phyloP scores from a whole-genome alignment of 2,797 vertebrate genomes.

The Coluber constrictor region DNA sequence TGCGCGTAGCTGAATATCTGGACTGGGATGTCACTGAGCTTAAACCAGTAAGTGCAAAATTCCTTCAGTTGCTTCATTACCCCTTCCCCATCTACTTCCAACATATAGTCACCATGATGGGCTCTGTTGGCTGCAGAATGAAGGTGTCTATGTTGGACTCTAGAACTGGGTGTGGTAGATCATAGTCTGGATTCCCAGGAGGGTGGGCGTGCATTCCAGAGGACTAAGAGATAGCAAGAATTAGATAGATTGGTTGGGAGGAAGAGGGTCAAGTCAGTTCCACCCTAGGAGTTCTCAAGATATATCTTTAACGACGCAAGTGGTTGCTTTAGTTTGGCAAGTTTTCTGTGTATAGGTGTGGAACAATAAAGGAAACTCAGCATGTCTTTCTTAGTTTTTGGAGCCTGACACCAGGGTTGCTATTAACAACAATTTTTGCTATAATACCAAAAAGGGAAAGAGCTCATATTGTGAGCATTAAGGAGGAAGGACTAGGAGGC shows the following conservation, averaged over 20 bases:
- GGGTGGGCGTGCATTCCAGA: neutral
- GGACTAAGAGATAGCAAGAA: neutral
- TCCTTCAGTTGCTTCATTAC: neutral
- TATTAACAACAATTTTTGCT: neutral
- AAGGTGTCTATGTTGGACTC: neutral
- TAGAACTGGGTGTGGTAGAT: neutral
- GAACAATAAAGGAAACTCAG: neutral
- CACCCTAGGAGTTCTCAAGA: neutral
- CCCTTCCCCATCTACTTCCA: neutral
- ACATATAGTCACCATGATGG: neutral
- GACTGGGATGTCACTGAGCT: constrained; percentile 94
- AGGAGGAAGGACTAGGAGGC: neutral
- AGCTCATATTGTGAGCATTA: neutral
- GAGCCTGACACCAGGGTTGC: neutral
- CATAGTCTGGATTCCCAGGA: neutral
- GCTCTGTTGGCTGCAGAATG: neutral
- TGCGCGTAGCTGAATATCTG: constrained; percentile 89
- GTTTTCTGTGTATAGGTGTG: neutral
- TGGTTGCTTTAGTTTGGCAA: neutral
- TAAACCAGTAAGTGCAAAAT: constrained; percentile 74
- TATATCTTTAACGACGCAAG: neutral
- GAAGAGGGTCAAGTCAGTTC: neutral
- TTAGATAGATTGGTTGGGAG: neutral
- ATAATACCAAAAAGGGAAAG: neutral
- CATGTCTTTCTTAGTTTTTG: neutral